Conservation (phyloP, 92 coral and sea anemone genomes). For the Hydrozoanthus gracilis region DNA sequence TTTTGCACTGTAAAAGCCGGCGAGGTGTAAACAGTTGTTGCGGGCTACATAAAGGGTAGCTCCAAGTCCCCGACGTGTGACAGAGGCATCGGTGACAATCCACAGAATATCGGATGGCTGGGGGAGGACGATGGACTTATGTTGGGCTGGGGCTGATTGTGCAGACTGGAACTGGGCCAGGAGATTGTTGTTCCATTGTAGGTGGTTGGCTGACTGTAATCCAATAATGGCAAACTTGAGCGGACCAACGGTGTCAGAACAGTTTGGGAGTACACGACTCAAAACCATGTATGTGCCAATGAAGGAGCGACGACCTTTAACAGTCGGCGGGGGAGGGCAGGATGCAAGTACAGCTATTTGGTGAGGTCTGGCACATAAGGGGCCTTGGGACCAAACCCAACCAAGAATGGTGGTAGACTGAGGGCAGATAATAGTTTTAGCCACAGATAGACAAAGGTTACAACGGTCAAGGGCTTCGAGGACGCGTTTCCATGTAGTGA, state of each 20-base stretch:
- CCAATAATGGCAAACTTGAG: conserved; percentile 51
- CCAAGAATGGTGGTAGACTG: no score
- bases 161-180: conserved; percentile 40
- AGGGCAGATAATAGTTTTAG: conserved; percentile 67
- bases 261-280: conserved; percentile 52
- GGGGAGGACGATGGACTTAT: conserved; percentile 45
- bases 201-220: conserved; percentile 50
- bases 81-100: no score
- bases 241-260: conserved; percentile 39
- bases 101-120: no score
- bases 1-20: no score
- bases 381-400: no score
- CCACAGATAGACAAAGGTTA: conserved; percentile 56
- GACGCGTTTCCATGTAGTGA: conserved; percentile 55
- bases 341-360: conserved; percentile 55
- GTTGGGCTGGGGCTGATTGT: conserved; percentile 43
- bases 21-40: no score
- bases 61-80: no score
- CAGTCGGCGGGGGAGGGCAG: conserved; percentile 49
- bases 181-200: conserved; percentile 50
- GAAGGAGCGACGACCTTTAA: conserved; percentile 53
- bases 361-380: conserved; percentile 61
- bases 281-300: conserved; percentile 59
- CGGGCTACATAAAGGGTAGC: no score
- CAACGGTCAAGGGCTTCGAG: conserved; percentile 56